Base-by-base conservation (phyloP, 2,797 vertebrate genomes). In the Lagodon rhomboides region DNA sequence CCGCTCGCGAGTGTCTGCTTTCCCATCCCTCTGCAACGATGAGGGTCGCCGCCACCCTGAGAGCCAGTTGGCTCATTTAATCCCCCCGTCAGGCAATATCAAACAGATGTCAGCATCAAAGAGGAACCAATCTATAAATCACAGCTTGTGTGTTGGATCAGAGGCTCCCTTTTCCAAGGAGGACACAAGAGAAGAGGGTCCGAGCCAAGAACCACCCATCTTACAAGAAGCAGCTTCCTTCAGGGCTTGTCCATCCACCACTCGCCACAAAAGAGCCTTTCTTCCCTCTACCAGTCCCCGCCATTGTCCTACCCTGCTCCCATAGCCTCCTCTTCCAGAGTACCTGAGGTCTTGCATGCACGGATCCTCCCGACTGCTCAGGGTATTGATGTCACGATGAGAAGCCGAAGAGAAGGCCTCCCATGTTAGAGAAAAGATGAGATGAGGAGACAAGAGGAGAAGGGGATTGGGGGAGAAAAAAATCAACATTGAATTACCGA, bases 81-180 rank as follows among this genome's bases (percentile, higher is more conserved):
- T 93, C 90, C 92, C 73, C 84, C 80, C 70, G 83, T 93, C 92
- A 92, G 89, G 88, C 86, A 89, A 92, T 93, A 93, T 94, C 92
- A 93, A 94, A 93, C 93, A 94, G 92, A 95, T 92, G 92, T 94
- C 93, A 83, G 89, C 93, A 92, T 95, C 93, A 95, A 94, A 95
- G 94, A 90, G 77, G 85, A 90, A 87, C 91, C 84, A 83, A 92
- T 94, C 85, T 92, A 92, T 94, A 92, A 95, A 94, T 95, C 93
- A 92, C 85, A 89, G 91, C 89, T 88, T 92, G 91, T 93, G 87
- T 93, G 85, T 89, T 92, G 91, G 84, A 92, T 89, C 25, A 80
- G 82, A 91, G 87, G 85, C 83, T 89, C 84, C 62, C 64, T 85
- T 85, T 92, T 85, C 92, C 84, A 80, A 87, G 79, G 81, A 87